Base-by-base conservation (phyloP, 1,140 invertebrate genomes). In the Drosophila pachea region DNA sequence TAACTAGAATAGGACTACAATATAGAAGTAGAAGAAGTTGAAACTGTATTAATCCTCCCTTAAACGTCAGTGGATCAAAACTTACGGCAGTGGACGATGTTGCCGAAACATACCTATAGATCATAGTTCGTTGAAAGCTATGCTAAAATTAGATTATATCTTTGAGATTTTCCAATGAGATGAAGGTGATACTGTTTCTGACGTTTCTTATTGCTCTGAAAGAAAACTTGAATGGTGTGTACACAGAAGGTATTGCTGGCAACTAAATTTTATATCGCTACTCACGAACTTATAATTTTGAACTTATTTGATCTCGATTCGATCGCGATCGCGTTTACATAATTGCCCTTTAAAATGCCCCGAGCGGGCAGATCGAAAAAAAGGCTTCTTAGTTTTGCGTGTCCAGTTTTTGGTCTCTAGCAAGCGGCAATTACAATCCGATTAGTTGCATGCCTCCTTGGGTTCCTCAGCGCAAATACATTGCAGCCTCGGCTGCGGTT, bases 391-490 rank as follows among this genome's bases (percentile, higher is more conserved):
- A 12, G 56, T 76, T 76, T 76, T 78, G 79, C 79, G 79, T 83
- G 75, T 73, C 43, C 16, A 65, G 50, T 59, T 64, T 58, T 56
- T 50, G 42, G 12, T 72, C 62, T 73, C 78, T 83, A 78, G 79
- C 79, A 76, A 62, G 76, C 75, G 61, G 68, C 79, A 83, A 83
- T 83, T 83, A 83, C 79, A 83, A 84, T 78, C 79, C 78, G 79
- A 84, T 83, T 84, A 84, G 79, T 74, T 84, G 66, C 79, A 74
- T 76, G 77, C 52, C 16, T 50, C 56, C 65, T 58, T 65, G 62
- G 47, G 67, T 49, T 67, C 52, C 69, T 68, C 66, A 48, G 14
- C 12, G 45, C 45, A 47, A 38, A 64, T 61, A 53, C 22, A 43
- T 66, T 64, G 29, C 7, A 7, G 40, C n/a, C 7, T 43, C 40